Evolutionary conservation across 2,888 invertebrate species (phyloP).

Genomic region (Drosophila mimica): DNA sequence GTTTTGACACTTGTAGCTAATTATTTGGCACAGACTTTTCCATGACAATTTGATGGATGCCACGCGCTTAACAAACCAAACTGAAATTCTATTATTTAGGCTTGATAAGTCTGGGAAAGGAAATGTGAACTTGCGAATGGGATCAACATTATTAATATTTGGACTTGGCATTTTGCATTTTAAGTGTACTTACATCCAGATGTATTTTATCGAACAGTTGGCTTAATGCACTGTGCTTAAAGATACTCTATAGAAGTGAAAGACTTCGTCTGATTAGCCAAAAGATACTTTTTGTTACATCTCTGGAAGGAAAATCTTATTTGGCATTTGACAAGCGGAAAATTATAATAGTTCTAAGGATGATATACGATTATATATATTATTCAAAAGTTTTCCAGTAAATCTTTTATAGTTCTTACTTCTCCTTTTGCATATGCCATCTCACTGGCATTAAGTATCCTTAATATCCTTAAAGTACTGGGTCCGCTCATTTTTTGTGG

Average conservation of each 20-base stretch:
- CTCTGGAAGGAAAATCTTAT: neutral
- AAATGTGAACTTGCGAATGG: constrained; percentile 6
- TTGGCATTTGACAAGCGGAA: too few species aligned
- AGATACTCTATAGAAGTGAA: neutral
- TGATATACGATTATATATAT: neutral
- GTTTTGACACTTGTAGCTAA: constrained; percentile 43
- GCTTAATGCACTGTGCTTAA: neutral
- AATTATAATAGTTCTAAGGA: neutral
- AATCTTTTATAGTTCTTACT: too few species aligned
- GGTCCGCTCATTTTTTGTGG: constrained; percentile 18
- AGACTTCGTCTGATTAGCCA: neutral
- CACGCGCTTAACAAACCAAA: constrained; percentile 44
- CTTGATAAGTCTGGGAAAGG: constrained; percentile 39
- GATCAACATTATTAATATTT: constrained; percentile 9
- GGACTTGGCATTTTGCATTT: constrained; percentile 13
- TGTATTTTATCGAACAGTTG: neutral
- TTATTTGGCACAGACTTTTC: constrained; percentile 45
- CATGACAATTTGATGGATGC: constrained; percentile 41
- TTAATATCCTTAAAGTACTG: neutral
- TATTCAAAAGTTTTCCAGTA: neutral
- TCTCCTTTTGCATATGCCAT: too few species aligned
- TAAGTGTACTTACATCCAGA: constrained; percentile 1
- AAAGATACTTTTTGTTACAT: neutral
- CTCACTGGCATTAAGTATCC: neutral
- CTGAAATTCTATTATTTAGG: constrained; percentile 8